phyloP scores from a whole-genome alignment of 2,888 invertebrate genomes.

The Drosophila leonis region DNA sequence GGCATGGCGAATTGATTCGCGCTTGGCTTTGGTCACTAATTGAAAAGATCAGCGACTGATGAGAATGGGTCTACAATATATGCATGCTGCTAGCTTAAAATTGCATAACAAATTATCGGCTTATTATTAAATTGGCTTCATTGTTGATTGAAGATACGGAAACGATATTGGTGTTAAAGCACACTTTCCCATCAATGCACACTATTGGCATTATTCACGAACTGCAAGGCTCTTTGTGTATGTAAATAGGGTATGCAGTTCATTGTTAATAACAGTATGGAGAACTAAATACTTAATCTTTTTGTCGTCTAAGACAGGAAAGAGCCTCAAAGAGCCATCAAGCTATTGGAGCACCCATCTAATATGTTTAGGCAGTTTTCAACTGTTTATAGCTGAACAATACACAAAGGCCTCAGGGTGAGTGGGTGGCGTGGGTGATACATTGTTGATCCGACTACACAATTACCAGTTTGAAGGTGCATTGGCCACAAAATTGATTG shows the following conservation, averaged over 20 bases:
- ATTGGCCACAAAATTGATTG: not conserved
- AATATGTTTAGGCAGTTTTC: too few relatives aligned
- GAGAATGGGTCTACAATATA: constrained; percentile 1
- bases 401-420: too few relatives aligned
- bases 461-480: not conserved
- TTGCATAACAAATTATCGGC: constrained; percentile 16
- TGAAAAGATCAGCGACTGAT: constrained; percentile 62
- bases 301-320: too few relatives aligned
- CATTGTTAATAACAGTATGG: not conserved
- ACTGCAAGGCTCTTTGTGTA: not conserved
- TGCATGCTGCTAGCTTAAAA: constrained; percentile 19
- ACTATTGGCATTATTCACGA: too few relatives aligned
- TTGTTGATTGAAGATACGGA: not conserved
- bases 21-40: constrained; percentile 60
- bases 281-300: too few relatives aligned
- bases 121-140: constrained; percentile 16
- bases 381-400: too few relatives aligned
- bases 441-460: too few relatives aligned
- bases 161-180: not conserved
- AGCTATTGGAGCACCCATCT: too few relatives aligned
- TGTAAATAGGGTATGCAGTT: not conserved
- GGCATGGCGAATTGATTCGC: constrained; percentile 59
- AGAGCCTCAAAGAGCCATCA: too few relatives aligned
- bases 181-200: not conserved
- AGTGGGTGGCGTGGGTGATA: too few relatives aligned